Evolutionary conservation across 2,888 invertebrate genomes (phyloP).

Genomic region (Hetaerina titia): DNA sequence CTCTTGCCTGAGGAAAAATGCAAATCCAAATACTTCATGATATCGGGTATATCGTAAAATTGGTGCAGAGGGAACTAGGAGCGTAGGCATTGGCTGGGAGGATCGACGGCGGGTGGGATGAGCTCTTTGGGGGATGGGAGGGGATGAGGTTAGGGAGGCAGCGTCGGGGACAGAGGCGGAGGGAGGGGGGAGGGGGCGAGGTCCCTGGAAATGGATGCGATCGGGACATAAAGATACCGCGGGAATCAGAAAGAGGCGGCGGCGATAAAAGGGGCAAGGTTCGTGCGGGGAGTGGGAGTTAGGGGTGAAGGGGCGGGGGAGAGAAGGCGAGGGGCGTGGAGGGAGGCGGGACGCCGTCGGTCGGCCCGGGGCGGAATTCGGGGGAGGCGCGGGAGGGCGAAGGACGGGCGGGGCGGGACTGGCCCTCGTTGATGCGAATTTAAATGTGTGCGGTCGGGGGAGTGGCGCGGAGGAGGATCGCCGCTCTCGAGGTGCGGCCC

Average conservation of each 20-base stretch:
- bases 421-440: constrained; percentile 12
- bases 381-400: neutral
- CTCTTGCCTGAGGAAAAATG: too few relatives aligned
- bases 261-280: neutral
- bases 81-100: too few relatives aligned
- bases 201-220: neutral
- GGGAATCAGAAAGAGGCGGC: constrained; percentile 2
- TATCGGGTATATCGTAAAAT: too few relatives aligned
- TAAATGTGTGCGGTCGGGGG: neutral
- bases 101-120: neutral
- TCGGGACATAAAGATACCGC: neutral
- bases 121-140: neutral
- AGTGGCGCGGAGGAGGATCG: neutral
- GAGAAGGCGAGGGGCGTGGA: neutral
- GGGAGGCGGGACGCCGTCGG: neutral
- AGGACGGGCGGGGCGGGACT: neutral
- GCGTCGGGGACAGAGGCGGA: neutral
- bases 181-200: neutral
- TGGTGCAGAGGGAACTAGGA: too few relatives aligned
- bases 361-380: neutral
- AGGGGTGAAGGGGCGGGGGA: neutral
- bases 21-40: too few relatives aligned
- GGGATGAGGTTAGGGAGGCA: neutral
- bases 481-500: neutral
- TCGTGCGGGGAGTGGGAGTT: neutral